Conservation (phyloP, 2,113 vertebrate species). For the Emydura subglobosa region DNA sequence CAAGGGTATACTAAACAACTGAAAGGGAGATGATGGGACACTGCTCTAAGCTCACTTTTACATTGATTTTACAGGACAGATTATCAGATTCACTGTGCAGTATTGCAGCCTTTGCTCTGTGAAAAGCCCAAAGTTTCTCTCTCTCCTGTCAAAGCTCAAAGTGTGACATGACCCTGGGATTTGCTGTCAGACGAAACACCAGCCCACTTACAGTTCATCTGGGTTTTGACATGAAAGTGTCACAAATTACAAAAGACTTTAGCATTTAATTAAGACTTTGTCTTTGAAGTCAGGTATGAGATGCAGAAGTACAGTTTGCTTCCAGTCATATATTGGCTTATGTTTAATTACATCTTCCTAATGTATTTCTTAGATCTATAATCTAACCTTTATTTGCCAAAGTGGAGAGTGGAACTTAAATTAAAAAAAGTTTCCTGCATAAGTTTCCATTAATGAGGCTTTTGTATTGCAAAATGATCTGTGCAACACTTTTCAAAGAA, state of each 20-base stretch:
- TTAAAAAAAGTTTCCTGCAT: background rate
- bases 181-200: background rate
- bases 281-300: background rate
- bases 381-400: background rate
- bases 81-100: background rate
- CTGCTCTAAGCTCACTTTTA: background rate
- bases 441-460: fast-evolving
- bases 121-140: background rate
- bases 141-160: background rate
- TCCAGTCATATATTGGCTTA: fast-evolving
- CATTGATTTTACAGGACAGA: background rate
- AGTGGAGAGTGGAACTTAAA: too few relatives aligned
- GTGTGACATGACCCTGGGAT: background rate
- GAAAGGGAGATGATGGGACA: background rate
- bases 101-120: background rate
- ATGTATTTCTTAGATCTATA: background rate
- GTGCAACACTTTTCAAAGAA: background rate
- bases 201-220: background rate
- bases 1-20: background rate
- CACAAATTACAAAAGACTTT: background rate
- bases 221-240: background rate
- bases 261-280: background rate
- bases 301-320: background rate
- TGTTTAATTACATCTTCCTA: background rate
- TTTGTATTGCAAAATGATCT: background rate